phyloP scores from a whole-genome alignment of 2,113 vertebrate genomes.

The Phaethon lepturus region DNA sequence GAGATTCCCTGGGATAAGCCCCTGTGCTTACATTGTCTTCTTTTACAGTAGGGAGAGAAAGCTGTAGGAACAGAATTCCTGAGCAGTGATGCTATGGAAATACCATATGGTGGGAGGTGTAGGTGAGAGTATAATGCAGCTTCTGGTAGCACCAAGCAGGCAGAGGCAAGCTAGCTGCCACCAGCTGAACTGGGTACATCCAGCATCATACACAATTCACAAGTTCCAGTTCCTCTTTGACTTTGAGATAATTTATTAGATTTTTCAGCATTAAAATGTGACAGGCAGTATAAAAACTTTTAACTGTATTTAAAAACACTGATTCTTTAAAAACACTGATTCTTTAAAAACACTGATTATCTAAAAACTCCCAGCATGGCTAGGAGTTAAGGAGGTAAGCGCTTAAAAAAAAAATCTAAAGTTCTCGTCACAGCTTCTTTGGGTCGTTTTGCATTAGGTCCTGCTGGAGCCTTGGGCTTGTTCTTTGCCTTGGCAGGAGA shows the following conservation, averaged over 20 bases:
- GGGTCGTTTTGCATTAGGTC: slow-evolving; percentile 78
- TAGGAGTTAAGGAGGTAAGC: slow-evolving; percentile 49
- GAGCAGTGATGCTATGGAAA: not conserved
- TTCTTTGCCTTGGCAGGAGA: slow-evolving; percentile 74
- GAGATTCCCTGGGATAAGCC: not conserved
- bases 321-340: not conserved
- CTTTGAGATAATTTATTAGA: slow-evolving; percentile 31
- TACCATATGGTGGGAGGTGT: not conserved
- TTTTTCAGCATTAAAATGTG: not conserved
- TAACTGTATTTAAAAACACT: not conserved
- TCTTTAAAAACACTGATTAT: not conserved
- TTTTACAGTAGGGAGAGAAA: not conserved
- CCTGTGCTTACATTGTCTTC: not conserved
- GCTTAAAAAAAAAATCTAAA: slow-evolving; percentile 89
- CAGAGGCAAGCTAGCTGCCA: not conserved
- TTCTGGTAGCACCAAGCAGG: not conserved
- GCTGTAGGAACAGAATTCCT: not conserved
- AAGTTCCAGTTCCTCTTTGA: not conserved
- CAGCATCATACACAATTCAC: not conserved
- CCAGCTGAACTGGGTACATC: not conserved
- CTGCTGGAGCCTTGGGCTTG: slow-evolving; percentile 71
- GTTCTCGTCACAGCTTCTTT: slow-evolving; percentile 75
- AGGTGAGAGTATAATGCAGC: not conserved
- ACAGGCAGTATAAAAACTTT: not conserved
- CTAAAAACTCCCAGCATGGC: not conserved